Evolutionary conservation across 2,888 invertebrate species (phyloP).

Genomic region (Rutpela maculata): DNA sequence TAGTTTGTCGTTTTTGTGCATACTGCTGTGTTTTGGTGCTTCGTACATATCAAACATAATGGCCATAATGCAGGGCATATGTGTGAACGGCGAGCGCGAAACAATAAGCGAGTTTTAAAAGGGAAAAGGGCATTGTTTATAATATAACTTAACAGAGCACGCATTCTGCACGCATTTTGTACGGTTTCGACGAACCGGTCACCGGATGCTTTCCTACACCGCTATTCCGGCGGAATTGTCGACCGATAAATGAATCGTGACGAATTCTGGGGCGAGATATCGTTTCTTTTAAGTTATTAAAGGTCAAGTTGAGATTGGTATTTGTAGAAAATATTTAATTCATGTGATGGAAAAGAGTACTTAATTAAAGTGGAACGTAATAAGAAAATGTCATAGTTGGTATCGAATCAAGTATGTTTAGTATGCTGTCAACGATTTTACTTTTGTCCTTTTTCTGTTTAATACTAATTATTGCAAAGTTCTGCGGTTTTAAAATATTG

Average conservation of each 20-base stretch:
- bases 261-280: constrained; percentile 2
- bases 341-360: neutral
- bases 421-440: neutral
- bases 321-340: neutral
- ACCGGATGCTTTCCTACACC: constrained; percentile 28
- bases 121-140: constrained; percentile 31
- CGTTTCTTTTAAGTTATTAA: neutral
- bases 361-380: neutral
- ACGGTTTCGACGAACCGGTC: neutral
- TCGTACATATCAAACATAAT: constrained; percentile 24
- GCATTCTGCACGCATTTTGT: constrained; percentile 27
- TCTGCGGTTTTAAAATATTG: too few relatives aligned
- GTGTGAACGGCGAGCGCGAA: constrained; percentile 32
- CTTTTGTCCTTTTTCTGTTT: neutral
- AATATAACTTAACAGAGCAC: neutral
- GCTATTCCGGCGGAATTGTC: constrained; percentile 14
- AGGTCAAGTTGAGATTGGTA: constrained; percentile 1
- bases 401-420: neutral
- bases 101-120: constrained; percentile 41
- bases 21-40: neutral
- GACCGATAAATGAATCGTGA: constrained; percentile 5
- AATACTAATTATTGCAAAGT: too few relatives aligned
- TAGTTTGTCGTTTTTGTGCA: neutral
- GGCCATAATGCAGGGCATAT: constrained; percentile 38
- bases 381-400: neutral